Percentiles rank a stretch among this genome's conserved stretches.
phyloP scores from a whole-genome alignment of 2,888 invertebrate genomes.

The Plutella xylostella region DNA sequence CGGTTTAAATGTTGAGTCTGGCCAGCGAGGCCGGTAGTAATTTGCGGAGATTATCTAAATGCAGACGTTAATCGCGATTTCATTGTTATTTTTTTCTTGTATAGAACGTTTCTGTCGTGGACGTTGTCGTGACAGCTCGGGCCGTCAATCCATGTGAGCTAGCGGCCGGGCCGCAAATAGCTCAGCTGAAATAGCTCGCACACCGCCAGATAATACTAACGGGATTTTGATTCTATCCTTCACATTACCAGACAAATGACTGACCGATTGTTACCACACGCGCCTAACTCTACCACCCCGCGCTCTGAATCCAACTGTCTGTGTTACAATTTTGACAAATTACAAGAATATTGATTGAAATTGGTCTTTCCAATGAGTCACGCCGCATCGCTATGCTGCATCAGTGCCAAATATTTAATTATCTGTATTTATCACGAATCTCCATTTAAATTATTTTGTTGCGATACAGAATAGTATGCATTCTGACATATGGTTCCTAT shows the following conservation, averaged over 20 bases:
- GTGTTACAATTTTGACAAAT: constrained; percentile 2
- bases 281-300: neutral
- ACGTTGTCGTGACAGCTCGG: constrained; percentile 48
- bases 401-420: constrained; percentile 43
- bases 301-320: neutral
- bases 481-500: neutral
- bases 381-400: constrained; percentile 31
- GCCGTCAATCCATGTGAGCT: constrained; percentile 61
- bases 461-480: constrained; percentile 12
- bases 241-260: constrained; percentile 32
- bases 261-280: neutral
- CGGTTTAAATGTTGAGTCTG: constrained; percentile 17
- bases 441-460: constrained; percentile 25
- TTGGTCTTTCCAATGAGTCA: constrained; percentile 27
- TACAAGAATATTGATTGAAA: neutral
- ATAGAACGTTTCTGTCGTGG: constrained; percentile 42
- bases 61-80: constrained; percentile 23
- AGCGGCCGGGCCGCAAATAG: constrained; percentile 61
- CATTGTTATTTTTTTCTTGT: constrained; percentile 31
- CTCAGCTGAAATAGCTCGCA: constrained; percentile 57
- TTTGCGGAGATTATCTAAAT: neutral
- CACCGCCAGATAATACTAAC: constrained; percentile 63
- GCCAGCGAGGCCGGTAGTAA: neutral
- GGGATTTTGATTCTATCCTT: constrained; percentile 58
- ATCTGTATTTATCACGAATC: constrained; percentile 33